Conservation (phyloP, 2,888 invertebrate genomes). For the Thecophora atra region DNA sequence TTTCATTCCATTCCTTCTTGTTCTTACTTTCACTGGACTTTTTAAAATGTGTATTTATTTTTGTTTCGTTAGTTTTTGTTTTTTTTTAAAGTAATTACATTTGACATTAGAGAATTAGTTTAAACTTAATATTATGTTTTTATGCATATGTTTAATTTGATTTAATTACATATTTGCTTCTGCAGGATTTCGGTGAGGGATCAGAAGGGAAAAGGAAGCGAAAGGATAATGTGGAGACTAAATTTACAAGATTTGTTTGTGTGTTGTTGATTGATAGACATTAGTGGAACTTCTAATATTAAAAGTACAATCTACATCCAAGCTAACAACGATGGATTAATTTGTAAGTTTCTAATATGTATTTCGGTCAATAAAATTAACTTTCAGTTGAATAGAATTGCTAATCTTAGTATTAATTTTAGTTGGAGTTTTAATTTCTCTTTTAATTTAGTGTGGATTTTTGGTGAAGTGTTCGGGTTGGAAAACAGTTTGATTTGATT, state of each 20-base stretch:
- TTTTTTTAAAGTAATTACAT: neutral
- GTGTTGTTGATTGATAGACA: neutral
- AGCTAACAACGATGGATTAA: slow-evolving; percentile 2
- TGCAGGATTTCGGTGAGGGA: no score
- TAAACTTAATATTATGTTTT: neutral
- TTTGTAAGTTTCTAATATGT: neutral
- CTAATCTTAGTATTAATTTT: neutral
- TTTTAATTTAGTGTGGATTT: neutral
- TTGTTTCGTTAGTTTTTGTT: slow-evolving; percentile 8
- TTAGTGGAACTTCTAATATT: neutral
- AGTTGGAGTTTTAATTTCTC: neutral
- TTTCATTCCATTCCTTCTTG: neutral
- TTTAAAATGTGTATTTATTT: neutral
- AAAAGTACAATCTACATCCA: slow-evolving; percentile 15
- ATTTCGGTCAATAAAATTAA: neutral
- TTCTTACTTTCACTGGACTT: neutral
- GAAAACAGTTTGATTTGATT: slow-evolving; percentile 24
- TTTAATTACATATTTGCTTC: no score
- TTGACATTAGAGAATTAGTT: slow-evolving; percentile 12
- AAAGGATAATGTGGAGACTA: neutral
- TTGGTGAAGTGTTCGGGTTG: slow-evolving; percentile 21
- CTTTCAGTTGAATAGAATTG: neutral
- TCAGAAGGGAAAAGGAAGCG: no score
- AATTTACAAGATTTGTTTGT: neutral
- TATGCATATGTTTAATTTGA: neutral